Evolutionary conservation across 2,888 invertebrate species (phyloP).

Genomic region (Rhagophthalmus giganteus): DNA sequence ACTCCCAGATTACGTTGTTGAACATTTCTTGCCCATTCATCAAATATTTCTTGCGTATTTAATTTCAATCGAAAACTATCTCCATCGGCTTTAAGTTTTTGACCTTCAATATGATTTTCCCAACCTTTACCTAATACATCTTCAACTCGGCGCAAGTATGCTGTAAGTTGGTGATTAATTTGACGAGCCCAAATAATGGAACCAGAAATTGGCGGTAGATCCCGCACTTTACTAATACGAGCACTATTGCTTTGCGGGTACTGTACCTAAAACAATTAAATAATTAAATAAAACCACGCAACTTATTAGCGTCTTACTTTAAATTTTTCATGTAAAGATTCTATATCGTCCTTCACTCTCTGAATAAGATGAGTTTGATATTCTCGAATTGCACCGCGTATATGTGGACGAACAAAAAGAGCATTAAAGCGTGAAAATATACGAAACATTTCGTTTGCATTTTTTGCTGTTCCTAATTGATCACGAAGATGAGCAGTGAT

Average conservation of each 20-base stretch:
- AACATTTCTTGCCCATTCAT: slow-evolving; percentile 95
- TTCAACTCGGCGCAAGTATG: slow-evolving; percentile 94
- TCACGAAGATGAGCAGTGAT: slow-evolving; percentile 97
- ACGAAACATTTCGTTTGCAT: slow-evolving; percentile 99
- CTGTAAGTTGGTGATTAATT: slow-evolving; percentile 95
- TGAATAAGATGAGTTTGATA: slow-evolving; percentile 99
- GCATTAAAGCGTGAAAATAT: slow-evolving; percentile 99
- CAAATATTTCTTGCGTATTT: slow-evolving; percentile 96
- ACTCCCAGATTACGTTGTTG: slow-evolving; percentile 94
- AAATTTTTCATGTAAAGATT: slow-evolving; percentile 95
- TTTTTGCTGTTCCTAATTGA: slow-evolving; percentile 97
- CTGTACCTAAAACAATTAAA: slow-evolving; percentile 68
- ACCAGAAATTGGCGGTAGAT: slow-evolving; percentile 95
- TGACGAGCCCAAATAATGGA: slow-evolving; percentile 99
- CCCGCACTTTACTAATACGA: slow-evolving; percentile 86
- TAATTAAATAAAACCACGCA: slow-evolving; percentile 4
- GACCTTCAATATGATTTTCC: slow-evolving; percentile 99
- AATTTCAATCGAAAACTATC: slow-evolving; percentile 96
- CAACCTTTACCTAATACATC: slow-evolving; percentile 98
- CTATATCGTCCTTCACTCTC: slow-evolving; percentile 98
- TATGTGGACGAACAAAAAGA: slow-evolving; percentile 96
- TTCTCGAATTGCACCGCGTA: slow-evolving; percentile 97
- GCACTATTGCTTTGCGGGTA: slow-evolving; percentile 95
- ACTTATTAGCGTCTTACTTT: slow-evolving; percentile 65
- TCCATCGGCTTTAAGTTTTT: slow-evolving; percentile 95